These are phyloP conservation scores for Mastomys natalensis DNA, from an alignment of 2,113 vertebrate species.

Conservation along the genomic window DNA sequence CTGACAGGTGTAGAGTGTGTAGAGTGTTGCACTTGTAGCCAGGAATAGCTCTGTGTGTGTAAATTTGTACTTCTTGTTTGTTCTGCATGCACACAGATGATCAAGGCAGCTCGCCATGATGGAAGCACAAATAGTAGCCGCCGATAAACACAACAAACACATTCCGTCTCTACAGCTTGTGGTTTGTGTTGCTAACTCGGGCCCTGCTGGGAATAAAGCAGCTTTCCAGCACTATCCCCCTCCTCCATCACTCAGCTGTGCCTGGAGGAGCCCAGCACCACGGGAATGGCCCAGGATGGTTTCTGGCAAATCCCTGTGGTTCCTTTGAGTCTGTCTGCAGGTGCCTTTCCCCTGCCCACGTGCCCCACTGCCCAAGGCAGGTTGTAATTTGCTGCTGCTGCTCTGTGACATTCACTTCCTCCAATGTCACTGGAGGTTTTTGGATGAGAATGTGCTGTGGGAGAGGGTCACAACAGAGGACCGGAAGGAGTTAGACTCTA, in stretches of 20 bases:
- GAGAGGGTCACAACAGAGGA: neutral
- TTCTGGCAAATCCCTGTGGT: neutral
- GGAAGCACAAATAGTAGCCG: neutral
- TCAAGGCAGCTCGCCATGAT: neutral
- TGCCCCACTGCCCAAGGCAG: neutral
- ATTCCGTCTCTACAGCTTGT: neutral
- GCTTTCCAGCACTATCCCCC: neutral
- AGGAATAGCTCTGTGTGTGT: neutral
- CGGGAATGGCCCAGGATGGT: neutral
- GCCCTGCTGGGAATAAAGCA: neutral
- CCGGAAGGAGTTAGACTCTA: fast-evolving
- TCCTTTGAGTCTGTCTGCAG: neutral
- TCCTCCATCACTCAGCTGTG: neutral
- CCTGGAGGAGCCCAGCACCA: neutral
- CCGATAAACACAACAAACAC: neutral
- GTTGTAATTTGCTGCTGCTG: neutral
- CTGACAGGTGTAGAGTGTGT: fast-evolving
- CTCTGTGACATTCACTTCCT: neutral
- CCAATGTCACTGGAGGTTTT: neutral
- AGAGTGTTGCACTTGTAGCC: fast-evolving
- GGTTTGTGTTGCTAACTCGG: neutral
- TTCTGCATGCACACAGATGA: neutral
- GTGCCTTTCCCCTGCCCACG: neutral
- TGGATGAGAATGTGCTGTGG: neutral
- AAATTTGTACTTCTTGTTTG: neutral